These are phyloP conservation scores for Cataglyphis albicans DNA, from an alignment of 2,888 invertebrate species.

Conservation along the genomic window DNA sequence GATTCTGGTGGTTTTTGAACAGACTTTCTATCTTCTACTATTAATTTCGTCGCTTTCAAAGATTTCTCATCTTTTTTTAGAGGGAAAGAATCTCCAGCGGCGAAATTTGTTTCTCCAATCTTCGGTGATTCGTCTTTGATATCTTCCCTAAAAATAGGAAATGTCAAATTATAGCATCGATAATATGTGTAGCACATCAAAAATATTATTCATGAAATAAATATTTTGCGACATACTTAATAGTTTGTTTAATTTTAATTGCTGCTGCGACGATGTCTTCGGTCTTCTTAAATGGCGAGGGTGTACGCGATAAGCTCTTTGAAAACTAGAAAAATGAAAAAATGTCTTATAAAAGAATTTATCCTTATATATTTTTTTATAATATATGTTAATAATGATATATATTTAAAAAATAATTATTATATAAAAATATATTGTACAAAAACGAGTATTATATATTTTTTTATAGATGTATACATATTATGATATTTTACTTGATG, in stretches of 20 bases:
- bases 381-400: no score
- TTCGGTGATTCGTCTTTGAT: slow-evolving; percentile 82
- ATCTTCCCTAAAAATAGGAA: slow-evolving; percentile 76
- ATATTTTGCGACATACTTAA: slow-evolving; percentile 70
- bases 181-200: neutral
- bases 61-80: slow-evolving; percentile 83
- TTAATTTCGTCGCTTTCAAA: slow-evolving; percentile 74
- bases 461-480: neutral
- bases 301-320: slow-evolving; percentile 93
- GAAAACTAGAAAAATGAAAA: slow-evolving; percentile 87
- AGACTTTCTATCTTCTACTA: slow-evolving; percentile 81
- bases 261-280: slow-evolving; percentile 84
- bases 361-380: no score
- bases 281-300: slow-evolving; percentile 93
- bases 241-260: slow-evolving; percentile 77
- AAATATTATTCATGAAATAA: neutral
- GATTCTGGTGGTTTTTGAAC: slow-evolving; percentile 78
- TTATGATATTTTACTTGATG: neutral
- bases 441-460: neutral
- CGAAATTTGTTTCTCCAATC: slow-evolving; percentile 75
- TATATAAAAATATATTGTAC: slow-evolving; percentile 3
- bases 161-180: neutral
- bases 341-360: neutral
- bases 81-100: slow-evolving; percentile 79
- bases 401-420: neutral